A percentile compares a stretch with the other conserved stretches of the same genome.
phyloP scores from a whole-genome alignment of 1,140 invertebrate genomes.

The Lordiphosa mommai region DNA sequence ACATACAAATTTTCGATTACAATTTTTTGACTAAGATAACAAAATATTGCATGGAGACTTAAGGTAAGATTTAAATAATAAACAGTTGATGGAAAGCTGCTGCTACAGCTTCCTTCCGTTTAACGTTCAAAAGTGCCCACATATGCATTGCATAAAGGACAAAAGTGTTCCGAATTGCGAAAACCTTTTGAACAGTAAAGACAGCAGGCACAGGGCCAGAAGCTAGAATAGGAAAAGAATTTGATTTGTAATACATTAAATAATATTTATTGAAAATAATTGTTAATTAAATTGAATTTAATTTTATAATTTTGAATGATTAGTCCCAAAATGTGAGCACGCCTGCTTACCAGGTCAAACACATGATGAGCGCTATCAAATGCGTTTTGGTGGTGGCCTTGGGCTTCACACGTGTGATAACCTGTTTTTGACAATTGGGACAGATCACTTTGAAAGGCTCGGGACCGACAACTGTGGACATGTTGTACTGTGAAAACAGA shows the following conservation, averaged over 20 bases:
- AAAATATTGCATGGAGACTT: constrained; percentile 26
- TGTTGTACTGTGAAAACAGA: constrained; percentile 10
- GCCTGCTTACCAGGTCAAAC: constrained; percentile 82
- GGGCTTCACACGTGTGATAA: constrained; percentile 80
- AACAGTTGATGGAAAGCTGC: constrained; percentile 2
- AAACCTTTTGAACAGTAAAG: constrained; percentile 85
- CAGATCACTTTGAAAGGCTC: constrained; percentile 80
- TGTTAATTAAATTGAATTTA: too few relatives aligned
- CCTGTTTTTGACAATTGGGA: constrained; percentile 81
- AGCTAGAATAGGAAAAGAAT: constrained; percentile 74
- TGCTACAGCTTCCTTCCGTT: not conserved
- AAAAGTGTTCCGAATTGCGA: constrained; percentile 83
- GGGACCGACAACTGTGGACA: constrained; percentile 78
- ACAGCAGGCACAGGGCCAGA: constrained; percentile 82
- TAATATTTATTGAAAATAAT: too few relatives aligned
- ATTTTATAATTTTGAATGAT: too few relatives aligned
- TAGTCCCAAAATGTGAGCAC: too few relatives aligned
- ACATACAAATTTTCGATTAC: not conserved
- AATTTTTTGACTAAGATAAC: constrained; percentile 16
- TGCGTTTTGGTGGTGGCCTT: constrained; percentile 83
- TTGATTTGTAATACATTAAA: too few relatives aligned
- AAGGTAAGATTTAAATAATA: not conserved
- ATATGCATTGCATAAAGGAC: constrained; percentile 83
- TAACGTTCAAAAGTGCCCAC: constrained; percentile 81
- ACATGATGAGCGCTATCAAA: constrained; percentile 82